Percentiles rank a stretch among this genome's conserved stretches.
Conservation (phyloP, 2,888 invertebrate genomes). For the Pocota personata region DNA sequence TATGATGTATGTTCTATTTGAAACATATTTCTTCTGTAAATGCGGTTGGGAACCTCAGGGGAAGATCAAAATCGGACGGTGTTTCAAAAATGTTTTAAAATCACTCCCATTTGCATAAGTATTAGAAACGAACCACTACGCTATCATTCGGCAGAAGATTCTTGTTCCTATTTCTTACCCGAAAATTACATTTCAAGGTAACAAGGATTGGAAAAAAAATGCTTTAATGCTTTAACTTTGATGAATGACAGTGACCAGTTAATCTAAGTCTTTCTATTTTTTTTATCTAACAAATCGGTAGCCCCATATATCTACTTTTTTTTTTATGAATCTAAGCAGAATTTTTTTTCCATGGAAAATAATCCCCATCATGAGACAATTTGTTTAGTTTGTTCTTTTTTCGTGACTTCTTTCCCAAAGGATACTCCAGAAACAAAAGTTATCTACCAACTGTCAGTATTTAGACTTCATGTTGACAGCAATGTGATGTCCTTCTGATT, state of each 20-base stretch:
- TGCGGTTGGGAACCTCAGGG: too few relatives aligned
- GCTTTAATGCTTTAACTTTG: slow-evolving; percentile 12
- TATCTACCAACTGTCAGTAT: slow-evolving; percentile 59
- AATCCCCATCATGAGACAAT: slow-evolving; percentile 1
- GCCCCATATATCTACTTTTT: background rate
- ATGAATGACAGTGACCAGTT: slow-evolving; percentile 5
- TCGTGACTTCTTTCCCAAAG: slow-evolving; percentile 4
- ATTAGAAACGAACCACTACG: too few relatives aligned
- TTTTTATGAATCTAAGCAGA: background rate
- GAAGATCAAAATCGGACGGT: too few relatives aligned
- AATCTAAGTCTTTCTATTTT: background rate
- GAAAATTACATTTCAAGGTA: too few relatives aligned
- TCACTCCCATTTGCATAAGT: too few relatives aligned
- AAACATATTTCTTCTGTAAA: too few relatives aligned
- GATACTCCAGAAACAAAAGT: slow-evolving; percentile 44
- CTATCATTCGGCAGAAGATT: too few relatives aligned
- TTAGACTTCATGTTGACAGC: slow-evolving; percentile 67
- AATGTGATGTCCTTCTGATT: slow-evolving; percentile 65
- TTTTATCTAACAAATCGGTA: background rate
- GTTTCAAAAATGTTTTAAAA: too few relatives aligned
- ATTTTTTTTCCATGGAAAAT: background rate
- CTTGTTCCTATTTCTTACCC: too few relatives aligned
- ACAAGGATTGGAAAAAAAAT: too few relatives aligned
- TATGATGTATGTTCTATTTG: too few relatives aligned
- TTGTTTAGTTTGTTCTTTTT: background rate